phyloP scores from a whole-genome alignment of 1,140 invertebrate species.

The Trachelipus rathkii region DNA sequence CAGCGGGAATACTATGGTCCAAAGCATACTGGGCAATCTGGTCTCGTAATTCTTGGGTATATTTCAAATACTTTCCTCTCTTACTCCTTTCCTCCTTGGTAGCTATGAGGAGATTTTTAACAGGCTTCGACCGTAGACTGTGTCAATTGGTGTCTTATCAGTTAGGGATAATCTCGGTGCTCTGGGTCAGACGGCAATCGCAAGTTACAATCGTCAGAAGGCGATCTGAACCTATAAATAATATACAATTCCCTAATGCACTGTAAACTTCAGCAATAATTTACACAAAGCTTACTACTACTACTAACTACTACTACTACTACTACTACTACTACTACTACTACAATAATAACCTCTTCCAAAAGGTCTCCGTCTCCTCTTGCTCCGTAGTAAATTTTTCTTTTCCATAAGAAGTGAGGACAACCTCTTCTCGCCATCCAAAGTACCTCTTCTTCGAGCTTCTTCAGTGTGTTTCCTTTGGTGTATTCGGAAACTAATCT shows the following conservation, averaged over 20 bases:
- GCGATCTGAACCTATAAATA: slow-evolving; percentile 35
- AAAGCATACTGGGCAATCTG: slow-evolving; percentile 49
- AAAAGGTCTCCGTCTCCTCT: slow-evolving; percentile 37
- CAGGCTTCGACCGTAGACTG: slow-evolving; percentile 47
- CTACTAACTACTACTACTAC: no score
- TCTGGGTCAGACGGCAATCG: no score
- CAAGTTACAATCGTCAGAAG: no score
- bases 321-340: no score
- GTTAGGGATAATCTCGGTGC: slow-evolving; percentile 36
- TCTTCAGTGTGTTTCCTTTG: slow-evolving; percentile 49
- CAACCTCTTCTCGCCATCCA: slow-evolving; percentile 47
- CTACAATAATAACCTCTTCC: slow-evolving; percentile 28
- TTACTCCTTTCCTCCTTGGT: slow-evolving; percentile 49
- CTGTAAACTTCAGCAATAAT: background rate
- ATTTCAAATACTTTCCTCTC: slow-evolving; percentile 51
- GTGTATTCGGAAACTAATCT: slow-evolving; percentile 50
- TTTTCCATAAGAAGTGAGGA: slow-evolving; percentile 35
- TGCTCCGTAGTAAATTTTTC: slow-evolving; percentile 32
- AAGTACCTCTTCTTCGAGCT: slow-evolving; percentile 45
- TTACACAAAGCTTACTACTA: background rate
- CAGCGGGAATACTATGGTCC: slow-evolving; percentile 42
- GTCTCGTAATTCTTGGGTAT: slow-evolving; percentile 49
- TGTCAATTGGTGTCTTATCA: slow-evolving; percentile 40
- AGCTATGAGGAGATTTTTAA: slow-evolving; percentile 48
- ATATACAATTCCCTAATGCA: background rate